Percentiles rank a stretch among this genome's conserved stretches.
Conservation (phyloP, 37 sponge, comb jelly and placozoan genomes). For the Lycopodina hypogea region DNA sequence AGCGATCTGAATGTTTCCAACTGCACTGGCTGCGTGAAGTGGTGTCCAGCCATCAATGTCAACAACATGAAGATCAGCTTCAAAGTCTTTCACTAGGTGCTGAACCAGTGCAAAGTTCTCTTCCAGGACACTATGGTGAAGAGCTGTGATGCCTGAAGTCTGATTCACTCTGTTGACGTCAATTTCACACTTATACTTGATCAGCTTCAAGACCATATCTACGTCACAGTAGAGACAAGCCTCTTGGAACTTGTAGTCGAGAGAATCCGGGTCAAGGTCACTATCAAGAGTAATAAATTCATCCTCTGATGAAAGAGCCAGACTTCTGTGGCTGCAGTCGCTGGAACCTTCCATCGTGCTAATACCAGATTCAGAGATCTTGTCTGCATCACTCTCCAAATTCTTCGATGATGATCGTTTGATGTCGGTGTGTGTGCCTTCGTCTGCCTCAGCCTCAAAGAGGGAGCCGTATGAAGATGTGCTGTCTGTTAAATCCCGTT, state of each 20-base stretch:
- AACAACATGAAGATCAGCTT: constrained; percentile 50
- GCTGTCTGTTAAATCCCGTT: constrained; percentile 22
- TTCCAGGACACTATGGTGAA: constrained; percentile 81
- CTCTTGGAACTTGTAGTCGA: constrained; percentile 82
- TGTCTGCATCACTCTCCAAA: constrained; percentile 27
- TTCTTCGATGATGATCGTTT: too few relatives aligned
- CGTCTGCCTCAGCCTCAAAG: not conserved
- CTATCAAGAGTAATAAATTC: constrained; percentile 45
- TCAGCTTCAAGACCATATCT: constrained; percentile 54
- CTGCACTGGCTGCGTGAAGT: constrained; percentile 87
- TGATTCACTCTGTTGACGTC: constrained; percentile 73
- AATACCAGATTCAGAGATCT: constrained; percentile 66
- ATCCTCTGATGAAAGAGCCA: constrained; percentile 35
- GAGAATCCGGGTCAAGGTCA: constrained; percentile 54
- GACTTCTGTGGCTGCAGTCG: constrained; percentile 44
- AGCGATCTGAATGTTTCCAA: constrained; percentile 76
- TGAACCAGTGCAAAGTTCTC: constrained; percentile 80
- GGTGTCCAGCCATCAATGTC: constrained; percentile 87
- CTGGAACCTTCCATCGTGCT: constrained; percentile 86
- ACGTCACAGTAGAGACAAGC: constrained; percentile 66
- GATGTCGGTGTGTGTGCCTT: not conserved
- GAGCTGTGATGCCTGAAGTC: constrained; percentile 65
- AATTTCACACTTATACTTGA: constrained; percentile 57
- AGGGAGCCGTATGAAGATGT: constrained; percentile 52
- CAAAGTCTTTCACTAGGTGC: constrained; percentile 70